These are phyloP conservation scores for Felis chaus DNA, from an alignment of 2,113 vertebrate genomes.

Conservation along the genomic window DNA sequence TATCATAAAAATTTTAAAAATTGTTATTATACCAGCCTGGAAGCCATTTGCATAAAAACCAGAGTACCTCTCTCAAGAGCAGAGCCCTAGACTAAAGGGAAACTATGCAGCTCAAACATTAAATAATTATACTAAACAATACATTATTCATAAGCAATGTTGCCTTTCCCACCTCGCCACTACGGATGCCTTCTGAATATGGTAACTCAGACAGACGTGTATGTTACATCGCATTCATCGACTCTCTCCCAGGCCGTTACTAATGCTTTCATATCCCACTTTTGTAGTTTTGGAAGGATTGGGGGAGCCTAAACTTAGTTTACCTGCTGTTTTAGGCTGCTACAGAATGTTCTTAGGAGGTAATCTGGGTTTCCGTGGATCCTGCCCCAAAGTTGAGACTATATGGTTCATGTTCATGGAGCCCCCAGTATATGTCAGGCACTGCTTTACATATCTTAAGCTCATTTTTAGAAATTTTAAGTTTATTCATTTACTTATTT, in stretches of 20 bases:
- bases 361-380: neutral
- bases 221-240: too few relatives aligned
- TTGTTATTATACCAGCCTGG: neutral
- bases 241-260: neutral
- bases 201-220: neutral
- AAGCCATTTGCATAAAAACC: neutral
- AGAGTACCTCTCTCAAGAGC: neutral
- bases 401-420: neutral
- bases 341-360: neutral
- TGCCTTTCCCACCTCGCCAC: neutral
- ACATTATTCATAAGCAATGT: neutral
- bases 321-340: neutral
- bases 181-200: neutral
- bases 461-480: neutral
- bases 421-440: neutral
- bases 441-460: neutral
- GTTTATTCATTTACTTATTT: too few relatives aligned
- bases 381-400: neutral
- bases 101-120: neutral
- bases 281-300: neutral
- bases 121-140: neutral
- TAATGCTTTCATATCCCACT: neutral
- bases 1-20: neutral
- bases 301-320: neutral
- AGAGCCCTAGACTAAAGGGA: neutral